Conservation (phyloP, 2,797 vertebrate genomes). For the Anisognathus igniventris region DNA sequence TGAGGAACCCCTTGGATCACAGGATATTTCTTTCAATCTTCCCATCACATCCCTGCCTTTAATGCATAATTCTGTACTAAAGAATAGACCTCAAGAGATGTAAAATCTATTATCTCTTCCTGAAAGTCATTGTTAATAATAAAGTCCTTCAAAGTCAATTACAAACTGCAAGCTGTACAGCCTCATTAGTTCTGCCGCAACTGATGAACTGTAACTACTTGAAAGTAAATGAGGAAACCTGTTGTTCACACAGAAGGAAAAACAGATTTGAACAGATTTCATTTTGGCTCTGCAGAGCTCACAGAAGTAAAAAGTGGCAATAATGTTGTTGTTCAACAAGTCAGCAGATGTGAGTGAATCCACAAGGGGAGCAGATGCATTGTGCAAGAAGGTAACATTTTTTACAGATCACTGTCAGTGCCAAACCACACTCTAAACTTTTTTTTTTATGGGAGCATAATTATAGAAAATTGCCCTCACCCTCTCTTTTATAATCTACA, state of each 20-base stretch:
- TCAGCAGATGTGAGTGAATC: slow-evolving; percentile 6
- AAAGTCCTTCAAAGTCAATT: neutral
- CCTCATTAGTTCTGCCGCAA: neutral
- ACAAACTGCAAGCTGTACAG: neutral
- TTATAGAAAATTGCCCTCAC: neutral
- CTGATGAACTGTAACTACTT: neutral
- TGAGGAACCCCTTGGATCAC: neutral
- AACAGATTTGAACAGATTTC: neutral
- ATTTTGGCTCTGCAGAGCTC: neutral
- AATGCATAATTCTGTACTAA: neutral
- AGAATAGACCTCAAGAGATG: neutral
- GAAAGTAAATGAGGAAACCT: neutral
- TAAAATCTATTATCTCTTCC: neutral
- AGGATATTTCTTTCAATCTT: neutral
- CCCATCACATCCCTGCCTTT: neutral
- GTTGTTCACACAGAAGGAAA: neutral
- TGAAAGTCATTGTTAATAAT: neutral
- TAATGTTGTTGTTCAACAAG: slow-evolving; percentile 15
- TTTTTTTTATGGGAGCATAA: neutral
- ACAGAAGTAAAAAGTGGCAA: neutral
- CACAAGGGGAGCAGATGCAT: neutral
- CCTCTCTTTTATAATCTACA: neutral
- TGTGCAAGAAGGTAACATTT: slow-evolving; percentile 7
- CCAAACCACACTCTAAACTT: neutral
- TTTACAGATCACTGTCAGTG: neutral